These are phyloP conservation scores for Apis dorsata DNA, from an alignment of 1,140 invertebrate genomes.

Conservation along the genomic window DNA sequence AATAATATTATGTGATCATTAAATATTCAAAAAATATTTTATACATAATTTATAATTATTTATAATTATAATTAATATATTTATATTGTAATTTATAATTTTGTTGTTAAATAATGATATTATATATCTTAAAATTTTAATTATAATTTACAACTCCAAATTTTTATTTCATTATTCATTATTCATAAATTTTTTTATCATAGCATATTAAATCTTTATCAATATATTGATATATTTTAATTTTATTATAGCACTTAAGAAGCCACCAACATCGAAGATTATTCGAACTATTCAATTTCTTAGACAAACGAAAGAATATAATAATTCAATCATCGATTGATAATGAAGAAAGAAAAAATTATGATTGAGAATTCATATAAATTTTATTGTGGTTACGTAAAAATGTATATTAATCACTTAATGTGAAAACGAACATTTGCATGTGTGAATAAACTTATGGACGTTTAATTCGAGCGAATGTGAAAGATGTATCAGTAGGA, in stretches of 20 bases:
- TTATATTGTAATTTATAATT: no score
- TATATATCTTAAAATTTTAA: no score
- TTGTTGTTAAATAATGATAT: no score
- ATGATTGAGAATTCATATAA: not conserved
- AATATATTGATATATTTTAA: no score
- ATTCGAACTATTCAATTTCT: not conserved
- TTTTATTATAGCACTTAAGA: not conserved
- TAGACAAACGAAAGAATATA: not conserved
- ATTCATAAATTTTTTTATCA: no score
- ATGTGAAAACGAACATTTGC: slow-evolving; percentile 6
- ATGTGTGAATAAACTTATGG: slow-evolving; percentile 1
- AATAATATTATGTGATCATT: no score
- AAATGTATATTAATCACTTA: not conserved
- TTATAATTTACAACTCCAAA: no score
- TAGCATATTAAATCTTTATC: no score
- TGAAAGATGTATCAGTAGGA: slow-evolving; percentile 39
- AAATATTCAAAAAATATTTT: no score
- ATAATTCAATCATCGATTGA: not conserved
- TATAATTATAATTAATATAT: no score
- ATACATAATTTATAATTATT: no score
- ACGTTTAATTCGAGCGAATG: slow-evolving; percentile 24
- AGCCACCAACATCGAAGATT: not conserved
- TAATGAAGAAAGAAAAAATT: not conserved
- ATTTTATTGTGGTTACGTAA: slow-evolving; percentile 17
- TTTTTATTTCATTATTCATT: no score